A percentile compares a stretch with the other conserved stretches of the same genome.
These are phyloP conservation scores for Eufriesea mexicana DNA, from an alignment of 1,140 invertebrate genomes.

Conservation along the genomic window DNA sequence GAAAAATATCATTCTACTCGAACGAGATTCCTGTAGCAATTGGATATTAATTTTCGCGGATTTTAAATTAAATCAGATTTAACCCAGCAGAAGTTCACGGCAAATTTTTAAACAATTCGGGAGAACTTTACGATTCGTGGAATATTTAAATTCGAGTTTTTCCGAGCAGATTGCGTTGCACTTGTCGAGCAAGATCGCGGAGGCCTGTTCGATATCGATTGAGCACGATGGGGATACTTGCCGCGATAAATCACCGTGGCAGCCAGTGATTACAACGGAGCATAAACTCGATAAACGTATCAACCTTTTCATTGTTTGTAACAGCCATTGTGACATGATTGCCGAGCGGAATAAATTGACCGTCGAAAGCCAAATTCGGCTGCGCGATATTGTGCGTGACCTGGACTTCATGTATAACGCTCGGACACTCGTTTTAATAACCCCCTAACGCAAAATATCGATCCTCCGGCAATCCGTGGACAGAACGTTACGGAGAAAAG, in stretches of 20 bases:
- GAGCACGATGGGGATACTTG: too few species aligned
- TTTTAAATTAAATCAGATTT: too few species aligned
- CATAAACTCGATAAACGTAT: conserved; percentile 17
- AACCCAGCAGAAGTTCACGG: too few species aligned
- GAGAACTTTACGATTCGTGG: too few species aligned
- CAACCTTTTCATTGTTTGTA: conserved; percentile 24
- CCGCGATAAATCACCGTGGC: not conserved
- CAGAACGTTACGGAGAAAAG: not conserved
- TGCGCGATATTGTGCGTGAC: not conserved
- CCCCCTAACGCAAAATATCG: not conserved
- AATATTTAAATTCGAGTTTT: too few species aligned
- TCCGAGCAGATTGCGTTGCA: too few species aligned
- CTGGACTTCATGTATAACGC: not conserved
- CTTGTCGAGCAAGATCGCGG: not conserved
- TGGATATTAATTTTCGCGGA: too few species aligned
- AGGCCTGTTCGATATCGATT: not conserved
- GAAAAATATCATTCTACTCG: too few species aligned
- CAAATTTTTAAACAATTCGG: too few species aligned
- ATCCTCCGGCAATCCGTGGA: not conserved
- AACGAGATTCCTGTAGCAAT: too few species aligned
- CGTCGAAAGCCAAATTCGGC: not conserved
- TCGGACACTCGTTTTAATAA: not conserved
- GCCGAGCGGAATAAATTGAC: conserved; percentile 19
- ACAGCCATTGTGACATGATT: conserved; percentile 14
- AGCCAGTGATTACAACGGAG: not conserved